Base-by-base conservation (phyloP, 1,140 invertebrate species). In the Aphidius ervi region DNA sequence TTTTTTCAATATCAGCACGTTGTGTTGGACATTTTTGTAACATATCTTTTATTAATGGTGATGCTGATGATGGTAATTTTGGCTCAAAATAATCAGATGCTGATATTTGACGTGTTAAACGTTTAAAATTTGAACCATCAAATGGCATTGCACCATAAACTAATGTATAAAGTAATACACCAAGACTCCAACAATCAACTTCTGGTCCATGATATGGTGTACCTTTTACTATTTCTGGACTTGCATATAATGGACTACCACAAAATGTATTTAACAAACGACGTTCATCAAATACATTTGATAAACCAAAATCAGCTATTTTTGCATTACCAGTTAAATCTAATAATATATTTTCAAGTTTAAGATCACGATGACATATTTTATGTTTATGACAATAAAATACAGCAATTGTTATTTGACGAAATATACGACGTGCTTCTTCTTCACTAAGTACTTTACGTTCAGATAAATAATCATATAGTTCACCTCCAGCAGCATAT, bases 71-170 rank as follows among this genome's bases (percentile, higher is more conserved):
- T 43, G 93, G 93, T 69, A 89, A 92, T 67, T 94, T 91, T 9
- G 97, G 97, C 79, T 99, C 95, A 73, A 94, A 98, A 79, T 98
- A 99, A 78, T 97, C 94, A 5, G 95, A 95, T 72, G 92, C 88
- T 60, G 95, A 96, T 70, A 99, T 99, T 81, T 99, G 96, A 78
- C 93, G 92, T 54, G 98, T 94, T 67, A 99, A 85, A 69, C 92
- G 85, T 75, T 97, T 97, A 75, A 99, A 99, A 82, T 99, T 98
- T 59, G 94, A 95, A 55, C 97, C 97, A 82, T 99, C 97, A 77
- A 99, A 99, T 37, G 97, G 97, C 97, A 99, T 99, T 65, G 96
- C 94, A 69, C 97, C 97, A 78, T 99, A 99, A 50, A 99, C 96
- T 70, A 99, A 82, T 39, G 97, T 99, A 72, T 99, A 99, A 0